Evolutionary conservation across 2,888 invertebrate species (phyloP), one percentile per base, ranked within the genome.

Genomic region (Andrena dorsata): DNA sequence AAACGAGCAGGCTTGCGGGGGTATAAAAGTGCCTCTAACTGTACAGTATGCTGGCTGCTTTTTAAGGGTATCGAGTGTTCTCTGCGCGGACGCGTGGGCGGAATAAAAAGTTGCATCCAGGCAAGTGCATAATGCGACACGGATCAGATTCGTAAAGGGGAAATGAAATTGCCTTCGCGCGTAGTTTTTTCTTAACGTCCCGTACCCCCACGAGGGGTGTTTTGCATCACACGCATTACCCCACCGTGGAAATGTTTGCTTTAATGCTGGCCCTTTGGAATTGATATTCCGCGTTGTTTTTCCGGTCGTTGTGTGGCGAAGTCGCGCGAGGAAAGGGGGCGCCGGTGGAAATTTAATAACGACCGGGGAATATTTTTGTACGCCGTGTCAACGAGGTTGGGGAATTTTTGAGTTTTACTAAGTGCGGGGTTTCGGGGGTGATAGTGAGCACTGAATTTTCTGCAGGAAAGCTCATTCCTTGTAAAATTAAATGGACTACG

Each of bases 51-150:
- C 41, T 41, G 41, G 20, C 32, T 3, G 7, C 20, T 6, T 20
- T 53, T 53, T 23, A 32, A 30, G 20, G 41, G 41, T 61, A 35
- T 58, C 28, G 16, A 61, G 47, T 71, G 70, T 32, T 71, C 26
- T 47, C 30, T 7, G 70, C 32, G 53, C 7, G 23, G 63, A 35
- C 32, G 70, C 70, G 60, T 60, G 41, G 60, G 70, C 10, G 65
- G 28, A n/a, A n/a, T 30, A 49, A 35, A 77, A 77, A 73, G 49
- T 41, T 66, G 32, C 61, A 41, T 32, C 51, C 28, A 3, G 49
- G 23, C 41, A 7, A 30, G 51, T 32, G 61, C 26, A 28, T 26
- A 30, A 49, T 41, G 51, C 41, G 60, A 32, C 61, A 13, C 35
- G 32, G 47, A n/a, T 49, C 30, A 41, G 41, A 41, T 41, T 41